Conservation (phyloP, 2,113 vertebrate genomes). For the Callionymus lyra region DNA sequence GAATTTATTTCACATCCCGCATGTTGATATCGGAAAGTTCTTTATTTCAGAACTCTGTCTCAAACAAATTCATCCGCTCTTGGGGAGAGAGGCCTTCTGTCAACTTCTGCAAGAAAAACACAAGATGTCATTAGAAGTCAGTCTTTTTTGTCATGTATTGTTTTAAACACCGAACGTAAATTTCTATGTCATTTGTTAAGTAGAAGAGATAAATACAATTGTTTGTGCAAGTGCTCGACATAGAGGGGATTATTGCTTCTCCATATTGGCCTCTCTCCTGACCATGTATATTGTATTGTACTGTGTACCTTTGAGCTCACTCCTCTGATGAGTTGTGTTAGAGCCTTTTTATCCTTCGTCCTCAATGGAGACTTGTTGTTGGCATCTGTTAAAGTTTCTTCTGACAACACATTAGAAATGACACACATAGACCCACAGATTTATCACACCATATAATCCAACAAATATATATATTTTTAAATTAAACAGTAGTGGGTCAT, state of each 20-base stretch:
- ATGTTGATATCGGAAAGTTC: no score
- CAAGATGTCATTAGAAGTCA: background rate
- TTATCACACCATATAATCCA: background rate
- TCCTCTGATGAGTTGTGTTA: constrained; percentile 72
- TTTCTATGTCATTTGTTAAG: background rate
- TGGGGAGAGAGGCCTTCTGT: constrained; percentile 85
- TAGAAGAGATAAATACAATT: background rate
- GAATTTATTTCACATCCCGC: no score
- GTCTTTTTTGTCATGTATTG: background rate
- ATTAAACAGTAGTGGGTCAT: background rate
- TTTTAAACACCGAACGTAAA: no score
- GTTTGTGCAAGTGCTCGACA: background rate
- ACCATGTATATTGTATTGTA: no score
- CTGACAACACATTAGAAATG: constrained; percentile 17
- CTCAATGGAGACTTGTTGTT: constrained; percentile 77
- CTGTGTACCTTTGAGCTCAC: constrained; percentile 77
- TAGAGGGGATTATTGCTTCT: background rate
- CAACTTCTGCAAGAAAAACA: constrained; percentile 71
- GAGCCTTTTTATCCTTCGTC: constrained; percentile 65
- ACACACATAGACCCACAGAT: background rate
- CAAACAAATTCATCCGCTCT: constrained; percentile 86
- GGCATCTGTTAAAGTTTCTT: constrained; percentile 77
- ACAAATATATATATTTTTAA: background rate
- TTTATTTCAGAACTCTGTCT: constrained; percentile 34
- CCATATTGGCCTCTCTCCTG: no score